A percentile compares a stretch with the other conserved stretches of the same genome.
phyloP scores from a whole-genome alignment of 2,113 vertebrate genomes.

The Aphyosemion australe region DNA sequence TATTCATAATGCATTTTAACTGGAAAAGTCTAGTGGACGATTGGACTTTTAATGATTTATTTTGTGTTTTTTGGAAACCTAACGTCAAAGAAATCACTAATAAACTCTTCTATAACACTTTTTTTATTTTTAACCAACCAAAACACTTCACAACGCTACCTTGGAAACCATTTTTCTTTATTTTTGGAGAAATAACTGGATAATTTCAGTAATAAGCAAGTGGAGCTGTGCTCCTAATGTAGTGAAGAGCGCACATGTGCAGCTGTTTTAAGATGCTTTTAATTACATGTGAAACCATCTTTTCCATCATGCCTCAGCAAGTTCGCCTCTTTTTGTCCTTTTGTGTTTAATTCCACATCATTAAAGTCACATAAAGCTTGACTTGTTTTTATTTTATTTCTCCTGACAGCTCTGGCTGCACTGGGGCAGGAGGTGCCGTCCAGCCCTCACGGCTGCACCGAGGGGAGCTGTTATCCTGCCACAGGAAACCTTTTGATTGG shows the following conservation, averaged over 20 bases:
- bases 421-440: constrained; percentile 78
- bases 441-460: constrained; percentile 79
- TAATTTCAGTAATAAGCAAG: background rate
- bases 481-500: constrained; percentile 86
- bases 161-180: background rate
- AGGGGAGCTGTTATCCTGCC: constrained; percentile 82
- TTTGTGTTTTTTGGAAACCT: no score
- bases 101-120: no score
- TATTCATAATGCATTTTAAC: no score
- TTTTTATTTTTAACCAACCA: no score
- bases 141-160: background rate
- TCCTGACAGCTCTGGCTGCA: constrained; percentile 33
- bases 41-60: no score
- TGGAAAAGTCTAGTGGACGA: no score
- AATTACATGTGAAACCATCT: constrained; percentile 26
- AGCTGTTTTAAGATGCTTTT: constrained; percentile 28
- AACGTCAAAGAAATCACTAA: no score
- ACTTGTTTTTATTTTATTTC: background rate
- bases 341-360: background rate
- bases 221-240: no score
- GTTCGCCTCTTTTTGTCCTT: constrained; percentile 8
- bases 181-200: background rate
- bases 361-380: background rate
- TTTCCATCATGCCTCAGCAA: constrained; percentile 43
- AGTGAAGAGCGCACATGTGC: background rate